phyloP scores from a whole-genome alignment of 2,888 invertebrate species.

The Limenitis camilla region DNA sequence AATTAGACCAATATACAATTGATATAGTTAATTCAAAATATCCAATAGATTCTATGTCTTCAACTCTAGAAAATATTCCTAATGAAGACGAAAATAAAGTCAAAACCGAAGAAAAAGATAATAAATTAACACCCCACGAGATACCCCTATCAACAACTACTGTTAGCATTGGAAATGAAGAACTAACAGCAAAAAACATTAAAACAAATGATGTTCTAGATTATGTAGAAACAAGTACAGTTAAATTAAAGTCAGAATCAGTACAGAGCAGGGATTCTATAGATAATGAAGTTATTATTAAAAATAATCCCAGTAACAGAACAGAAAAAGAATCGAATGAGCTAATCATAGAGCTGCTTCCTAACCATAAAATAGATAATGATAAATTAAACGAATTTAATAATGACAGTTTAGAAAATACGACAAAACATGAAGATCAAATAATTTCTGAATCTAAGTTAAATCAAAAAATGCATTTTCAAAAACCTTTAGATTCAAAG shows the following conservation, averaged over 20 bases:
- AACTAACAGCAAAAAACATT: too few relatives aligned
- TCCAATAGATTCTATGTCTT: slow-evolving; percentile 38
- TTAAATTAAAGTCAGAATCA: not conserved
- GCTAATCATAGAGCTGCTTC: slow-evolving; percentile 30
- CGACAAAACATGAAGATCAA: slow-evolving; percentile 6
- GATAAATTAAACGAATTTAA: slow-evolving; percentile 13
- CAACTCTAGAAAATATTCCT: slow-evolving; percentile 25
- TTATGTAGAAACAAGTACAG: not conserved
- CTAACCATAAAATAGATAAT: slow-evolving; percentile 19
- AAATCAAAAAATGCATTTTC: not conserved
- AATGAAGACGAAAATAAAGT: not conserved
- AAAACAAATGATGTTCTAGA: too few relatives aligned
- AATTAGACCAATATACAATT: slow-evolving; percentile 27
- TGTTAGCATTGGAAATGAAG: not conserved
- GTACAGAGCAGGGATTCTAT: not conserved
- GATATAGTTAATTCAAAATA: slow-evolving; percentile 26
- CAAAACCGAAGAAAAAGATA: not conserved
- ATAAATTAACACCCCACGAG: not conserved
- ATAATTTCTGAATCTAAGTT: slow-evolving; percentile 6
- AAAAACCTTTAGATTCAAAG: slow-evolving; percentile 8
- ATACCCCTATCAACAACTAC: not conserved
- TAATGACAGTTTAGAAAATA: not conserved
- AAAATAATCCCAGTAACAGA: slow-evolving; percentile 5
- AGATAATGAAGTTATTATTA: not conserved
- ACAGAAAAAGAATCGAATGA: slow-evolving; percentile 29